Evolutionary conservation across 2,888 invertebrate genomes (phyloP).

Genomic region (Artemia sp.): DNA sequence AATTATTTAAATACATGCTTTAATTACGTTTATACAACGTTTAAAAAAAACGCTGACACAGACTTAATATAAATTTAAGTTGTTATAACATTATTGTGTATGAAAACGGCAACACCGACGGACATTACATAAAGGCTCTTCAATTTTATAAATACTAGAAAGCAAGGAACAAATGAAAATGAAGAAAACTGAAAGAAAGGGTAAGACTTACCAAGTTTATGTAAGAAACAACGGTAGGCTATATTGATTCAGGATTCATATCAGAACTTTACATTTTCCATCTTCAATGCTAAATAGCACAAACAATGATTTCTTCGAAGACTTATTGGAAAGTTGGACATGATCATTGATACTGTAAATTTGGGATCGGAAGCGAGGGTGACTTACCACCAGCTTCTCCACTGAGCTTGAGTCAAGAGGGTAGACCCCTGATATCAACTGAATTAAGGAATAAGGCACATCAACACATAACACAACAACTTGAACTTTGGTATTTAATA

Average conservation of each 20-base stretch:
- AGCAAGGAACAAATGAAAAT: too few relatives aligned
- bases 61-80: too few relatives aligned
- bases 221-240: too few relatives aligned
- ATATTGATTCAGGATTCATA: neutral
- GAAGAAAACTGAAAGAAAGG: too few relatives aligned
- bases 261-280: neutral
- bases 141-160: too few relatives aligned
- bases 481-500: slow-evolving; percentile 2
- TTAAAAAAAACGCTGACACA: too few relatives aligned
- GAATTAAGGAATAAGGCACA: slow-evolving; percentile 6
- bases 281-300: neutral
- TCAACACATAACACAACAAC: slow-evolving; percentile 1
- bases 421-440: neutral
- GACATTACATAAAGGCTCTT: too few relatives aligned
- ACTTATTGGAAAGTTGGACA: neutral
- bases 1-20: too few relatives aligned
- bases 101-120: too few relatives aligned
- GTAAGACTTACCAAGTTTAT: too few relatives aligned
- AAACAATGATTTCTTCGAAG: neutral
- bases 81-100: too few relatives aligned
- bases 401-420: neutral
- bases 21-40: too few relatives aligned
- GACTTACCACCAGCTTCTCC: neutral
- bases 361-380: slow-evolving; percentile 1
- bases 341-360: neutral